Conservation (phyloP, 2,888 invertebrate genomes). For the Entomobrya proxima region DNA sequence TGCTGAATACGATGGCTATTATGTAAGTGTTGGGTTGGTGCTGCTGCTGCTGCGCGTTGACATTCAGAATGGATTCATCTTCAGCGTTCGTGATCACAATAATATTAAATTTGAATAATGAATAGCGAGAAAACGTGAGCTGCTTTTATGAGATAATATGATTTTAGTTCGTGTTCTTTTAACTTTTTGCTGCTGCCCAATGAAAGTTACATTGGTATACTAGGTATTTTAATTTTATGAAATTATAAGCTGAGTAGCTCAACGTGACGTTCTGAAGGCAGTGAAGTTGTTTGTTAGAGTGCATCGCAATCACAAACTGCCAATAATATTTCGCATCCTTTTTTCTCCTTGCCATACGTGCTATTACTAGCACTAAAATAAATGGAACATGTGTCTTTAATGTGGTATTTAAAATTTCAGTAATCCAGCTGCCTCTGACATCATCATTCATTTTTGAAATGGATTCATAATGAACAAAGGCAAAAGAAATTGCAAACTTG, state of each 20-base stretch:
- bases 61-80: constrained; percentile 11
- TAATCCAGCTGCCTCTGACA: background rate
- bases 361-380: background rate
- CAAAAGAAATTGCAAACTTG: too few species aligned
- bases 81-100: constrained; percentile 28
- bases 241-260: too few species aligned
- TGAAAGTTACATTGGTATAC: too few species aligned
- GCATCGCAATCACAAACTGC: constrained; percentile 3
- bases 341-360: too few species aligned
- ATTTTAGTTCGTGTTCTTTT: background rate
- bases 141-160: constrained; percentile 25
- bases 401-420: background rate
- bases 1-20: too few species aligned
- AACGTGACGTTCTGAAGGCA: too few species aligned
- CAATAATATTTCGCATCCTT: background rate
- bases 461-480: too few species aligned
- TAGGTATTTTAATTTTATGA: constrained; percentile 4
- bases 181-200: background rate
- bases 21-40: background rate
- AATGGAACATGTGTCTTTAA: background rate
- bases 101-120: constrained; percentile 36
- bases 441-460: background rate
- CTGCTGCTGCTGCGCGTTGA: background rate
- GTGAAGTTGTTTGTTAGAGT: too few species aligned
- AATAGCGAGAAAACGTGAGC: constrained; percentile 30